phyloP scores from a whole-genome alignment of 2,888 invertebrate genomes.

The Scelioninae gen. 2 region DNA sequence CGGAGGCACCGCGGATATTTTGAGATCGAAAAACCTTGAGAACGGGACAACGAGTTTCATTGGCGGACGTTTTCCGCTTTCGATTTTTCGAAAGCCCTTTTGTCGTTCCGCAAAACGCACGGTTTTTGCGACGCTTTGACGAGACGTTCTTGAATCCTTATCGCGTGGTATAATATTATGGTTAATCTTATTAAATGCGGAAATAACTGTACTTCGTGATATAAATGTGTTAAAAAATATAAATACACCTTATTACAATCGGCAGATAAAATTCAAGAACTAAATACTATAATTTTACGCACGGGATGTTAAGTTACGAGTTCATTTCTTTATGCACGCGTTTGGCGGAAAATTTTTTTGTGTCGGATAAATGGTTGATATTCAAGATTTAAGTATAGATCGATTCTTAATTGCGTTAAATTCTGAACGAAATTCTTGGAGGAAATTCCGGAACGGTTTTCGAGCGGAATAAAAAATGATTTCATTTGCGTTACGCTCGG shows the following conservation, averaged over 20 bases:
- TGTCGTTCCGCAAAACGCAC: no score
- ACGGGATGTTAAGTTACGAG: constrained; percentile 32
- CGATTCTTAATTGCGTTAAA: constrained; percentile 13
- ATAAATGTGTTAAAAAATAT: constrained; percentile 38
- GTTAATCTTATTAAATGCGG: constrained; percentile 15
- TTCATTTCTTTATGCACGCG: constrained; percentile 24
- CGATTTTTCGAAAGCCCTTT: background rate
- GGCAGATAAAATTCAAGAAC: constrained; percentile 28
- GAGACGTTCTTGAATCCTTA: background rate
- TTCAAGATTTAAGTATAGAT: constrained; percentile 11
- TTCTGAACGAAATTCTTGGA: constrained; percentile 7
- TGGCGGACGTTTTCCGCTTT: no score
- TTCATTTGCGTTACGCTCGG: no score
- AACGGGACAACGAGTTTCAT: no score
- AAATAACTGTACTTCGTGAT: constrained; percentile 21
- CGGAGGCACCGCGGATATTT: no score
- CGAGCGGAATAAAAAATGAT: no score
- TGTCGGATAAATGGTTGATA: constrained; percentile 2
- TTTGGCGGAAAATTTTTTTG: constrained; percentile 24
- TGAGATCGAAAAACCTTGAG: no score
- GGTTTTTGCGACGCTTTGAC: background rate
- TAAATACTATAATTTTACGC: constrained; percentile 48
- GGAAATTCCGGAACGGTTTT: no score
- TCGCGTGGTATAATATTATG: constrained; percentile 1
- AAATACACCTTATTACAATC: constrained; percentile 41